These are phyloP conservation scores for Archaeoteleia sp. DNA, from an alignment of 2,888 invertebrate species.

Conservation along the genomic window DNA sequence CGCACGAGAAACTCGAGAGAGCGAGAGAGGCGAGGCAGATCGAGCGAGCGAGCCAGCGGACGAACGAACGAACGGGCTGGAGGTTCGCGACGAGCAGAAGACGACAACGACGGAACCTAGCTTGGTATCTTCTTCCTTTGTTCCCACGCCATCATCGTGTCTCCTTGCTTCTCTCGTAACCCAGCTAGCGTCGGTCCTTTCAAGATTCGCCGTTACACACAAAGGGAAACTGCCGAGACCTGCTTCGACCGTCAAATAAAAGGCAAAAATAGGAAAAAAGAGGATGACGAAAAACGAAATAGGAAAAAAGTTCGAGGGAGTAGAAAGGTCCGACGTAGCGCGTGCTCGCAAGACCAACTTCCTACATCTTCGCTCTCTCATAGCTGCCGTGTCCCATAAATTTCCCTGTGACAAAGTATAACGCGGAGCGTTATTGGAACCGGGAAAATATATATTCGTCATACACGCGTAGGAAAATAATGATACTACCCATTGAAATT, in stretches of 20 bases:
- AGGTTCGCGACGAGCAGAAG: conserved; percentile 25
- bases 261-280: conserved; percentile 13
- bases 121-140: conserved; percentile 66
- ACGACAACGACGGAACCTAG: conserved; percentile 25
- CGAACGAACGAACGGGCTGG: conserved; percentile 13
- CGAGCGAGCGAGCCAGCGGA: conserved; percentile 12
- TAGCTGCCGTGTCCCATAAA: not conserved
- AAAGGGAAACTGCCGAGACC: conserved; percentile 59
- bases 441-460: too few species aligned
- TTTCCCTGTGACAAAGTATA: too few species aligned
- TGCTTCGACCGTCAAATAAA: conserved; percentile 22
- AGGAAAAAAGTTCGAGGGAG: conserved; percentile 38
- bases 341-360: not conserved
- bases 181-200: conserved; percentile 60
- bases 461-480: too few species aligned
- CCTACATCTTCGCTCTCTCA: not conserved
- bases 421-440: too few species aligned
- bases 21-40: conserved; percentile 31
- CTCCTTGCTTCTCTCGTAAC: conserved; percentile 47
- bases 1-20: conserved; percentile 23
- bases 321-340: conserved; percentile 13
- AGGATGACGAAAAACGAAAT: conserved; percentile 29
- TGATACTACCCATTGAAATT: too few species aligned
- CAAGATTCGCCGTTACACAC: conserved; percentile 64
- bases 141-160: conserved; percentile 68